Base-by-base conservation (phyloP, 2,113 vertebrate species). In the Cichladusa arquata region DNA sequence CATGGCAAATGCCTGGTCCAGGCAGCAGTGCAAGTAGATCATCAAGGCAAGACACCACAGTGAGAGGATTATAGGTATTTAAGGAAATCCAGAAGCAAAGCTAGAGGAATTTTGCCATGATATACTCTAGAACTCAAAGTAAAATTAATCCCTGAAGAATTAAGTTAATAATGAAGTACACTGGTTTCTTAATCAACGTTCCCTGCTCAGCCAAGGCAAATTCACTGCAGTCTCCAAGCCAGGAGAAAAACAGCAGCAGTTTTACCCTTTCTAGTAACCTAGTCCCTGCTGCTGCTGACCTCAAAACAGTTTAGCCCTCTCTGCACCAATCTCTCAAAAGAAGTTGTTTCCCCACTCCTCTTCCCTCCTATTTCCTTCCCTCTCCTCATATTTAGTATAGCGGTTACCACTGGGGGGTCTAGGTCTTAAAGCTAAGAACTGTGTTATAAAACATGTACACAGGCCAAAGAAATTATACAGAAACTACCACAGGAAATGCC, bases 271-370 rank as follows among this genome's bases (percentile, higher is more conserved):
- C 56, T 62, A 31, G 44, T 57, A 65, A 50, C 14, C 6, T 44
- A 50, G 18, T 26, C 14, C 20, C 17, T 72, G 16, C 19, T 6
- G 5, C 20, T 84, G 18, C 18, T 73, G 60, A 65, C 22, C 31
- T 61, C 44, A 57, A 44, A 6, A 44, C 4, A 19, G 7, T 44
- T 57, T 81, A 70, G 12, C 18, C n/a, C 17, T 56, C 20, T 45
- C 10, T 36, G 12, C 64, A 44, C 7, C 29, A 38, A 16, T 23
- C 15, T 58, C 28, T 33, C 26, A 69, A 44, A 5, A 28, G 11
- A 72, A 1, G 2, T 9, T 79, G 5, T 19, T 47, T 23, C 9
- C 5, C 1, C 14, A 62, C 34, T 45, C 3, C 44, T 8, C 15
- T 23, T 38, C 11, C 22, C 31, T 36, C 19, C 34, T 33, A 10